Conservation (phyloP, 2,113 vertebrate species). For the Peromyscus leucopus region DNA sequence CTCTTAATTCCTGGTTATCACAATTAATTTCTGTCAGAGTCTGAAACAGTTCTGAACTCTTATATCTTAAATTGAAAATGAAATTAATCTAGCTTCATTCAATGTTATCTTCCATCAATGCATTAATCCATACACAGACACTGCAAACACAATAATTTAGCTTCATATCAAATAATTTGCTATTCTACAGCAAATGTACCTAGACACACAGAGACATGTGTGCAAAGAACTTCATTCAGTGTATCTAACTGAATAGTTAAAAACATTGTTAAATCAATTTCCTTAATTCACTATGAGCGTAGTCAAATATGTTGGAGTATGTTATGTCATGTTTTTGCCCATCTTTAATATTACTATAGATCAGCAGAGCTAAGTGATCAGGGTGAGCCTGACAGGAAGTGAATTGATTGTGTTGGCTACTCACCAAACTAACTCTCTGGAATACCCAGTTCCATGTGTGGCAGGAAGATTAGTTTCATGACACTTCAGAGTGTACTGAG, state of each 20-base stretch:
- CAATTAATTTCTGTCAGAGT: background rate
- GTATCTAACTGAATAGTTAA: background rate
- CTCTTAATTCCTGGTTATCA: background rate
- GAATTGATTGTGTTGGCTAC: background rate
- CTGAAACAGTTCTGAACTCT: background rate
- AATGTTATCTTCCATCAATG: background rate
- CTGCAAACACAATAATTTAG: constrained; percentile 14
- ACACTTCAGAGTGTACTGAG: background rate
- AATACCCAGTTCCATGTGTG: background rate
- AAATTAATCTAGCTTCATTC: constrained; percentile 22
- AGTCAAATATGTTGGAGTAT: background rate
- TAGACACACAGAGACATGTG: background rate
- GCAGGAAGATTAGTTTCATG: background rate
- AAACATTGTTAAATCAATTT: constrained; percentile 14
- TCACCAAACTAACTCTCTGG: background rate
- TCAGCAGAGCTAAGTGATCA: background rate
- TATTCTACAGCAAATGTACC: background rate
- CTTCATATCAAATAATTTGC: background rate
- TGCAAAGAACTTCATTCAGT: background rate
- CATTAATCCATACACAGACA: background rate
- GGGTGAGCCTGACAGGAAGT: background rate
- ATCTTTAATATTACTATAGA: background rate
- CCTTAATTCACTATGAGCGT: background rate
- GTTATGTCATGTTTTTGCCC: background rate
- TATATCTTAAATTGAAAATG: background rate